Conservation (phyloP, 1,140 invertebrate species). For the Halesus radiatus region DNA sequence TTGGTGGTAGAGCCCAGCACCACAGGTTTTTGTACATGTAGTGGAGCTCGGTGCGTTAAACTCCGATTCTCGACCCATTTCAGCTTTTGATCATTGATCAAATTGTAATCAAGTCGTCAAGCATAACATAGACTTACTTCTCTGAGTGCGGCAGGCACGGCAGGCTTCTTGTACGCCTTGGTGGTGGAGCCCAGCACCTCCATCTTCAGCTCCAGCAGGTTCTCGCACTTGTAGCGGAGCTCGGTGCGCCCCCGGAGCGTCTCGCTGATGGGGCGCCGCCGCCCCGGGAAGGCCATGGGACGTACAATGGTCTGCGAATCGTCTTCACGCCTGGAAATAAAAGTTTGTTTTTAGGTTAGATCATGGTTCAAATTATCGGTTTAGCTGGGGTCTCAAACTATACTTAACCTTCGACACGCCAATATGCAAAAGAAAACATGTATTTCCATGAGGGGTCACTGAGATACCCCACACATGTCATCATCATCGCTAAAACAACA, state of each 20-base stretch:
- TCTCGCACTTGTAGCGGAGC: slow-evolving; percentile 82
- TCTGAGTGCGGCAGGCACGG: slow-evolving; percentile 50
- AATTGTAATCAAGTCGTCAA: too few species aligned
- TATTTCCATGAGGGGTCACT: too few species aligned
- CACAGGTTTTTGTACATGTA: slow-evolving; percentile 85
- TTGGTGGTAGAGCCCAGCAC: slow-evolving; percentile 63
- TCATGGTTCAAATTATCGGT: too few species aligned
- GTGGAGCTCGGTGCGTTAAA: slow-evolving; percentile 73
- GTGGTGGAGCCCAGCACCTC: slow-evolving; percentile 67
- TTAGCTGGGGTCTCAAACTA: too few species aligned
- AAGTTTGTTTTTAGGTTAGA: too few species aligned
- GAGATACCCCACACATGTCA: too few species aligned
- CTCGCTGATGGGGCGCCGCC: slow-evolving; percentile 80
- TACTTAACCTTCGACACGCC: too few species aligned
- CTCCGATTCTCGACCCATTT: too few species aligned
- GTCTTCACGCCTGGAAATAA: slow-evolving; percentile 56
- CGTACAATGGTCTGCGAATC: slow-evolving; percentile 69
- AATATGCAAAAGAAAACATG: too few species aligned
- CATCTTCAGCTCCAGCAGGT: slow-evolving; percentile 86
- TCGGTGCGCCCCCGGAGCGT: slow-evolving; percentile 76
- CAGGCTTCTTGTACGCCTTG: slow-evolving; percentile 55
- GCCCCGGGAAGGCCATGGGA: slow-evolving; percentile 76
- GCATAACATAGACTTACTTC: slow-evolving; percentile 43
- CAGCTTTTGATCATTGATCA: too few species aligned
- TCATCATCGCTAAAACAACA: too few species aligned